Evolutionary conservation across 1,140 invertebrate genomes (phyloP).

Genomic region (Phenacoccus solenopsis): DNA sequence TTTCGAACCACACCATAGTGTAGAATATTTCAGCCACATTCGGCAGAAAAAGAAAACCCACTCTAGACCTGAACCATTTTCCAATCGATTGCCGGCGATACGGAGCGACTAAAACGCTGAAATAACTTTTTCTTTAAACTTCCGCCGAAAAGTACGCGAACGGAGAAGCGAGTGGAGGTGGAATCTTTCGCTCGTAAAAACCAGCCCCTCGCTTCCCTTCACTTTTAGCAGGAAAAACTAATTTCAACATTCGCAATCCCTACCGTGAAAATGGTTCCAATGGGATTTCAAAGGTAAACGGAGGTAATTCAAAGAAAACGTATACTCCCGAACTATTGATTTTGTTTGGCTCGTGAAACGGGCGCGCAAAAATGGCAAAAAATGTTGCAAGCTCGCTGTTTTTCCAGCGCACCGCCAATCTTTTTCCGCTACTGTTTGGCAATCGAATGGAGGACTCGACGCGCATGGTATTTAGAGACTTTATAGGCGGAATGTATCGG

Average conservation of each 20-base stretch:
- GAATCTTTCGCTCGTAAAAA: background rate
- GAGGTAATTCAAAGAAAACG: slow-evolving; percentile 8
- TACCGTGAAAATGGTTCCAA: slow-evolving; percentile 11
- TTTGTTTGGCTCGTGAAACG: background rate
- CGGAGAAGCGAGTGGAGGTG: background rate
- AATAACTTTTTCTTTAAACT: background rate
- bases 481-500: too few species aligned
- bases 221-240: slow-evolving; percentile 12
- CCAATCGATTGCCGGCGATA: background rate
- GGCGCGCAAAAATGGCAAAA: background rate
- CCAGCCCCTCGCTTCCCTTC: background rate
- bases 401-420: too few species aligned
- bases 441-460: too few species aligned
- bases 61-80: too few species aligned
- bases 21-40: too few species aligned
- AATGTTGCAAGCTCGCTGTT: too few species aligned
- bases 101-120: background rate
- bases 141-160: background rate
- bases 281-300: slow-evolving; percentile 11
- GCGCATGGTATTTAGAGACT: too few species aligned
- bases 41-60: too few species aligned
- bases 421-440: too few species aligned
- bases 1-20: too few species aligned
- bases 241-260: slow-evolving; percentile 17
- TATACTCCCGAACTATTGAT: slow-evolving; percentile 13